A percentile compares a stretch with the other conserved stretches of the same genome.
Conservation (phyloP, 2,888 invertebrate genomes). For the Cerastoderma edule region DNA sequence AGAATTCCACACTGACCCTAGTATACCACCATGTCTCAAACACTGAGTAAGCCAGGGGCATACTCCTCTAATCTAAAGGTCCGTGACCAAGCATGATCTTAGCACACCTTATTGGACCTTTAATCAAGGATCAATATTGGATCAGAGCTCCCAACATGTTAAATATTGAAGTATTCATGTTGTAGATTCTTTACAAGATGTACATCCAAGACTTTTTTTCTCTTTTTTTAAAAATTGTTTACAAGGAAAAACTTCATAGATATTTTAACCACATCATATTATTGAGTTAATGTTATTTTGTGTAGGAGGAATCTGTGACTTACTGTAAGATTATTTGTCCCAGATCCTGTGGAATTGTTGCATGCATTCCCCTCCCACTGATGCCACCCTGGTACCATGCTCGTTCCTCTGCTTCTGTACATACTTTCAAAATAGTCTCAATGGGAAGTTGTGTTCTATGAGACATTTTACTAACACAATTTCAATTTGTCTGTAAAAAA, state of each 20-base stretch:
- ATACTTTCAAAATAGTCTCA: constrained; percentile 63
- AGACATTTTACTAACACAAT: constrained; percentile 27
- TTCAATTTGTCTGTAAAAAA: too few species aligned
- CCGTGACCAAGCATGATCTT: too few species aligned
- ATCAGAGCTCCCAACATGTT: too few species aligned
- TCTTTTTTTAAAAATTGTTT: neutral
- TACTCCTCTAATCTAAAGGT: too few species aligned
- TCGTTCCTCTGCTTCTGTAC: constrained; percentile 67
- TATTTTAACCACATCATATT: too few species aligned
- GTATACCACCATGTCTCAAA: too few species aligned
- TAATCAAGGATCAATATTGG: too few species aligned
- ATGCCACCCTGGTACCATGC: constrained; percentile 64
- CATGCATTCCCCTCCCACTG: constrained; percentile 39
- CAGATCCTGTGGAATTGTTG: constrained; percentile 37
- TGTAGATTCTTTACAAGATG: neutral
- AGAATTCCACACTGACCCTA: too few species aligned
- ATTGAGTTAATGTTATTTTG: too few species aligned
- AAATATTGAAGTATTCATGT: neutral
- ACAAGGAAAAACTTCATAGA: neutral
- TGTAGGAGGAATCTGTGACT: too few species aligned
- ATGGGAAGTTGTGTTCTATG: constrained; percentile 60
- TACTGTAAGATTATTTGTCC: constrained; percentile 45
- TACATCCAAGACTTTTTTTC: neutral
- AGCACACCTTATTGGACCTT: too few species aligned
- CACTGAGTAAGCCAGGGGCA: too few species aligned